Evolutionary conservation across 2,888 invertebrate species (phyloP).

Genomic region (Chymomyza caudatula): DNA sequence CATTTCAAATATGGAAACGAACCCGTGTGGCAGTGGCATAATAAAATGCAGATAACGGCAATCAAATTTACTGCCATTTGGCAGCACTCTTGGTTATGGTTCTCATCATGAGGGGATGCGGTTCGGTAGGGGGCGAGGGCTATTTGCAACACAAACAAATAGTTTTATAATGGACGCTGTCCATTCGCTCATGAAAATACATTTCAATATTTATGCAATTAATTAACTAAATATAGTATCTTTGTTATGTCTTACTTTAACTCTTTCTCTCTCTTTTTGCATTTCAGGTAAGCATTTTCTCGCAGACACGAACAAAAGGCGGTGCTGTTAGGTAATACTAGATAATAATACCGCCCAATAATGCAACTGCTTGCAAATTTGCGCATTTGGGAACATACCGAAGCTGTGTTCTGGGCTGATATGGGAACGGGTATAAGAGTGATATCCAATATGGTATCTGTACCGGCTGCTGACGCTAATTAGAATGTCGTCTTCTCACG

Average conservation of each 20-base stretch:
- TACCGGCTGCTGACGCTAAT: too few relatives aligned
- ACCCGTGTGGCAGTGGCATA: slow-evolving; percentile 50
- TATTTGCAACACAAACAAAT: neutral
- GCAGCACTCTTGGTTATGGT: neutral
- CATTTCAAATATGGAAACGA: slow-evolving; percentile 42
- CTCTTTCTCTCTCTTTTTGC: slow-evolving; percentile 3
- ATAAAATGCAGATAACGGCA: slow-evolving; percentile 70
- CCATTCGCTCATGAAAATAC: slow-evolving; percentile 22
- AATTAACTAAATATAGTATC: slow-evolving; percentile 45
- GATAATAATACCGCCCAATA: too few relatives aligned
- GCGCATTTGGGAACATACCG: too few relatives aligned
- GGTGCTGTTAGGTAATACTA: too few relatives aligned
- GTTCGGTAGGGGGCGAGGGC: too few relatives aligned
- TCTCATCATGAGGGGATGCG: neutral
- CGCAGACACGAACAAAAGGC: too few relatives aligned
- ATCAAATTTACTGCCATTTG: slow-evolving; percentile 46
- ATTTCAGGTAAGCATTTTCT: slow-evolving; percentile 38
- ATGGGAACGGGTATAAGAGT: too few relatives aligned
- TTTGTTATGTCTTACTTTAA: slow-evolving; percentile 8
- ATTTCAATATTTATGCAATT: slow-evolving; percentile 45
- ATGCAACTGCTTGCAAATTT: too few relatives aligned
- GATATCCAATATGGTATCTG: too few relatives aligned
- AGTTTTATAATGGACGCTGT: neutral
- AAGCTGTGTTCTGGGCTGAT: too few relatives aligned
- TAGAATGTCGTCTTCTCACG: too few relatives aligned